Evolutionary conservation across 2,797 vertebrate genomes (phyloP).

Genomic region (Epinephelus awoara): DNA sequence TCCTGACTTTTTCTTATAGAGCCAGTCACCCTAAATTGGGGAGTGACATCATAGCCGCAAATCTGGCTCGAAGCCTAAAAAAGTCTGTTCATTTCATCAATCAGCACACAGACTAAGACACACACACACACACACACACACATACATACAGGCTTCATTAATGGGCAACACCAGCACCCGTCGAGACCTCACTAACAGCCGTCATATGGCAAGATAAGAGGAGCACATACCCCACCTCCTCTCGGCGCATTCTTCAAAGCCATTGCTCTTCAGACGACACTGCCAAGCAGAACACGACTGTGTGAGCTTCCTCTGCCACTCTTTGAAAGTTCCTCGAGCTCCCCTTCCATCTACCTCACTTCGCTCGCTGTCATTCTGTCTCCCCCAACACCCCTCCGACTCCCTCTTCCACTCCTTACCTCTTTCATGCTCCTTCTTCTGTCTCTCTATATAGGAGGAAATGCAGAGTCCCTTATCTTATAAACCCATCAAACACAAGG

Average conservation of each 20-base stretch:
- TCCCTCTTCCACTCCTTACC: slow-evolving; percentile 43
- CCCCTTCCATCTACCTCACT: slow-evolving; percentile 66
- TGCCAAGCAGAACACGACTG: slow-evolving; percentile 67
- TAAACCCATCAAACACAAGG: slow-evolving; percentile 79
- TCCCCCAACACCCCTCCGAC: slow-evolving; percentile 23
- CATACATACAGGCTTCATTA: slow-evolving; percentile 71
- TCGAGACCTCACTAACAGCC: slow-evolving; percentile 79
- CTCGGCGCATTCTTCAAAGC: slow-evolving; percentile 76
- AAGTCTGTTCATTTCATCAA: slow-evolving; percentile 47
- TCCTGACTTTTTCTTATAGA: slow-evolving; percentile 26
- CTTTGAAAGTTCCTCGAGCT: slow-evolving; percentile 81
- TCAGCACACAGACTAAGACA: slow-evolving; percentile 16
- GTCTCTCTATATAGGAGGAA: slow-evolving; percentile 61
- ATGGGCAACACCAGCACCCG: slow-evolving; percentile 62
- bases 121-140: slow-evolving; percentile 4
- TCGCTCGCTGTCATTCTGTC: slow-evolving; percentile 57
- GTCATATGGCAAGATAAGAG: slow-evolving; percentile 78
- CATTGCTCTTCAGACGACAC: slow-evolving; percentile 76
- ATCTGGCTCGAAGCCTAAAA: slow-evolving; percentile 30
- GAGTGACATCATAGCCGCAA: slow-evolving; percentile 39
- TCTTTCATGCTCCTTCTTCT: slow-evolving; percentile 53
- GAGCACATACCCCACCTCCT: slow-evolving; percentile 66
- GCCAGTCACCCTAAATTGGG: slow-evolving; percentile 3
- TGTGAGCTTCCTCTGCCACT: slow-evolving; percentile 73
- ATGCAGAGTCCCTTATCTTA: slow-evolving; percentile 79